phyloP scores from a whole-genome alignment of 2,797 vertebrate genomes.

The Neopelma chrysocephalum region DNA sequence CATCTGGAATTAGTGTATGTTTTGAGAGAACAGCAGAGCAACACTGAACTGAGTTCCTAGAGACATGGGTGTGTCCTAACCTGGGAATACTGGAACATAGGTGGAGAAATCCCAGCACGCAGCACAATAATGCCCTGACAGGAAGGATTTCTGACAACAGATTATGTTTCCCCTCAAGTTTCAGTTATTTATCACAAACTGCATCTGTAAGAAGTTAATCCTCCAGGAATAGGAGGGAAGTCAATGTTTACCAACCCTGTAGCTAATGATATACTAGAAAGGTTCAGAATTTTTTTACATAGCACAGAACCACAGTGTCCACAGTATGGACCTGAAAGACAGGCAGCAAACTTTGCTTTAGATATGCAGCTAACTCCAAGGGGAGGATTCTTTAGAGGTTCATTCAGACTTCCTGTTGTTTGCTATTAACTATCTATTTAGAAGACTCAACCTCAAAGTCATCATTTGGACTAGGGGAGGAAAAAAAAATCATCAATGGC shows the following conservation, averaged over 20 bases:
- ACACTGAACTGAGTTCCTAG: background rate
- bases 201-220: background rate
- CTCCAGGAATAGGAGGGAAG: background rate
- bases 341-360: background rate
- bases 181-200: background rate
- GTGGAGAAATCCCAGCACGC: background rate
- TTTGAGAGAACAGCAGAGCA: background rate
- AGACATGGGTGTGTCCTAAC: background rate
- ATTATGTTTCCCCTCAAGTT: background rate
- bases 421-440: background rate
- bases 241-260: background rate
- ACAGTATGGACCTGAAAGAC: background rate
- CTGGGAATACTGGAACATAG: background rate
- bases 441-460: background rate
- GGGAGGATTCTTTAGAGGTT: background rate
- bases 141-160: background rate
- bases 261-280: background rate
- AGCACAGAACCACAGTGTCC: background rate
- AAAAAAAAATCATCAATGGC: background rate
- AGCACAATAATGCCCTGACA: background rate
- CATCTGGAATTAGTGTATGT: background rate
- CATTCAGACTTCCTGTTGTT: background rate
- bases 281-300: background rate
- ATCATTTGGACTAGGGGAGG: background rate
- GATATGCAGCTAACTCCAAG: background rate